Evolutionary conservation across 2,888 invertebrate genomes (phyloP).

Genomic region (Blomia tropicalis): DNA sequence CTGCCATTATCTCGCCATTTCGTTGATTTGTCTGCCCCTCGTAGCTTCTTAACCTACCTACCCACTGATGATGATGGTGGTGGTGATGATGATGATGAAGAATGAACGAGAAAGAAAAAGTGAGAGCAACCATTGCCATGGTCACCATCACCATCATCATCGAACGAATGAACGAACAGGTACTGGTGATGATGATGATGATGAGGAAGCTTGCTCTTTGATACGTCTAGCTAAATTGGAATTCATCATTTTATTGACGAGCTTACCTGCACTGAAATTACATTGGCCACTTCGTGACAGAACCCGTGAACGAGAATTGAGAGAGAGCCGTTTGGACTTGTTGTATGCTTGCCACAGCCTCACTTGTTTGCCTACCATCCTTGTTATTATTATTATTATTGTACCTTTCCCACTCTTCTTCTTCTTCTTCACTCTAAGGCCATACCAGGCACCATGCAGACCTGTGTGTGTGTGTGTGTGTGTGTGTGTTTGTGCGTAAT

Average conservation of each 20-base stretch:
- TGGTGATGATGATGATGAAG: neutral
- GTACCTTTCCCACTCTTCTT: neutral
- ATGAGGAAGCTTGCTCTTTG: constrained; percentile 14
- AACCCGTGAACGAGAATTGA: neutral
- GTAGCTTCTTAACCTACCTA: constrained; percentile 1
- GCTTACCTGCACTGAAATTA: neutral
- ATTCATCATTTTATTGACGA: constrained; percentile 15
- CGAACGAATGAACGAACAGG: no score
- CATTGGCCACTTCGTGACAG: constrained; percentile 6
- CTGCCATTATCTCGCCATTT: constrained; percentile 14
- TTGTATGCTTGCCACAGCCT: constrained; percentile 10
- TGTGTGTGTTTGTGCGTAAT: neutral
- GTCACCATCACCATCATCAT: no score
- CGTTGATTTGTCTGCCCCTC: neutral
- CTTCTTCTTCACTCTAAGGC: no score
- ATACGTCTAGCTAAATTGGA: constrained; percentile 13
- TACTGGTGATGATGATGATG: neutral
- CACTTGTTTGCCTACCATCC: constrained; percentile 13
- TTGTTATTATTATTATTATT: neutral
- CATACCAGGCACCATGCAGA: no score
- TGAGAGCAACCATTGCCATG: no score
- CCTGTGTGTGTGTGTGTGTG: no score
- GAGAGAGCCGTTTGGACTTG: neutral
- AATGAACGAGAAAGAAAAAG: no score
- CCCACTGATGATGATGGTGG: neutral